phyloP scores from a whole-genome alignment of 2,888 invertebrate species.

The Cephus rjabovi region DNA sequence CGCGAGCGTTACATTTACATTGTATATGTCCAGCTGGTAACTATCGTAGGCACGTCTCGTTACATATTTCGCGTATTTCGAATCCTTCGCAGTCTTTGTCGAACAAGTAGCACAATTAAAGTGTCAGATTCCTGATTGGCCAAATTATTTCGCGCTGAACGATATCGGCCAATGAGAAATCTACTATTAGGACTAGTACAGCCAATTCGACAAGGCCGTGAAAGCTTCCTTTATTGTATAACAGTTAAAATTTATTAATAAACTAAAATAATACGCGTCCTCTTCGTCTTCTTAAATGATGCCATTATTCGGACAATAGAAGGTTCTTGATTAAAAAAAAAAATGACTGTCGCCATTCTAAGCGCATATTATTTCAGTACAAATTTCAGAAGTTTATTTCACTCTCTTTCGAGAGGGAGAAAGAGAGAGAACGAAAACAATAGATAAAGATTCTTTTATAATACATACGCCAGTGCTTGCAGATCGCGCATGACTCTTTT shows the following conservation, averaged over 20 bases:
- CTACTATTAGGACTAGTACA: background rate
- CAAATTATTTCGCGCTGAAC: background rate
- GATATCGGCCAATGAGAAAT: background rate
- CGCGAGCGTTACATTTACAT: slow-evolving; percentile 37
- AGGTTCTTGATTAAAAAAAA: background rate
- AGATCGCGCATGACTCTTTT: background rate
- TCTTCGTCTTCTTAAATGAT: background rate
- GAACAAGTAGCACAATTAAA: background rate
- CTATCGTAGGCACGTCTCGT: slow-evolving; percentile 47
- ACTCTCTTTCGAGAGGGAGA: background rate
- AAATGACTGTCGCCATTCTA: background rate
- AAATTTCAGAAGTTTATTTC: background rate
- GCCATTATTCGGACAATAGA: background rate
- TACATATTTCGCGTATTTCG: slow-evolving; percentile 13
- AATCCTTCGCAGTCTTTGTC: background rate
- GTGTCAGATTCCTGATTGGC: background rate
- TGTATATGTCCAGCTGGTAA: slow-evolving; percentile 41
- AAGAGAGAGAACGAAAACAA: background rate
- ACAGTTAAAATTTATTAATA: background rate
- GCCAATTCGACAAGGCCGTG: background rate
- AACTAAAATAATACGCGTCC: background rate
- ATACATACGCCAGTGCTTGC: background rate
- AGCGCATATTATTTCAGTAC: background rate
- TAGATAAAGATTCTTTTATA: background rate
- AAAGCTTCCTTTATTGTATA: background rate